phyloP scores from a whole-genome alignment of 2,113 vertebrate species.

The Periophthalmus modestus region DNA sequence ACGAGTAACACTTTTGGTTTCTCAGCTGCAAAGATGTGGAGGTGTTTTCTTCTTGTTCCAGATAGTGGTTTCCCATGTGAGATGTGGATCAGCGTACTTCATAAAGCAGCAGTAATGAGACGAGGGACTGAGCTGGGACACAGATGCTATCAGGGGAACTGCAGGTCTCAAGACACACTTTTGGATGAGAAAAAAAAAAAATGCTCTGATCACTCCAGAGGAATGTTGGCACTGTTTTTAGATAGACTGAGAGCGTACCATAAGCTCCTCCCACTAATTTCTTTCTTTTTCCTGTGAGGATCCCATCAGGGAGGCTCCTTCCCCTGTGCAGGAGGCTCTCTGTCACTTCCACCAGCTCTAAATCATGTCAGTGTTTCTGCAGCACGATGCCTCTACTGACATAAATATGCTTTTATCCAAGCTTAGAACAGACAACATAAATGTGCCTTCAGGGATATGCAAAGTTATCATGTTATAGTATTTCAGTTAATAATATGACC shows the following conservation, averaged over 20 bases:
- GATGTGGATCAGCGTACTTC: constrained; percentile 48
- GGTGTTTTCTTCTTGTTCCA: constrained; percentile 30
- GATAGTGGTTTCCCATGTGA: constrained; percentile 50
- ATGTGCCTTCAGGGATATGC: not conserved
- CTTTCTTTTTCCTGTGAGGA: constrained; percentile 59
- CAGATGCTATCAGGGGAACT: constrained; percentile 43
- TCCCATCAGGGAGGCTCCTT: constrained; percentile 43
- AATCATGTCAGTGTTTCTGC: constrained; percentile 9
- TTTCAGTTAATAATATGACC: not conserved
- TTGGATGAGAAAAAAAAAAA: constrained; percentile 16
- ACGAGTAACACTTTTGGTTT: constrained; percentile 21
- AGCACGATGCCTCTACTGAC: not conserved
- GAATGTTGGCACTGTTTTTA: constrained; percentile 43
- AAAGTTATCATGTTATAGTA: no score
- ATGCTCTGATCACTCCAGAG: constrained; percentile 16
- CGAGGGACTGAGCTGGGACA: constrained; percentile 31
- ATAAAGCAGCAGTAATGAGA: constrained; percentile 54
- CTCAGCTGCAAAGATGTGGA: constrained; percentile 18
- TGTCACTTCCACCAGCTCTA: constrained; percentile 32
- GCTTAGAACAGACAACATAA: not conserved
- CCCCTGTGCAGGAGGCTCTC: constrained; percentile 7
- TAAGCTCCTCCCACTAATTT: constrained; percentile 53
- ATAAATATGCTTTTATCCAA: not conserved
- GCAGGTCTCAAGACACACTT: constrained; percentile 22
- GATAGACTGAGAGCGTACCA: constrained; percentile 51